Evolutionary conservation across 1,140 invertebrate species (phyloP), one percentile per base, ranked within the genome.

Genomic region (Ceratosolen fusciceps): DNA sequence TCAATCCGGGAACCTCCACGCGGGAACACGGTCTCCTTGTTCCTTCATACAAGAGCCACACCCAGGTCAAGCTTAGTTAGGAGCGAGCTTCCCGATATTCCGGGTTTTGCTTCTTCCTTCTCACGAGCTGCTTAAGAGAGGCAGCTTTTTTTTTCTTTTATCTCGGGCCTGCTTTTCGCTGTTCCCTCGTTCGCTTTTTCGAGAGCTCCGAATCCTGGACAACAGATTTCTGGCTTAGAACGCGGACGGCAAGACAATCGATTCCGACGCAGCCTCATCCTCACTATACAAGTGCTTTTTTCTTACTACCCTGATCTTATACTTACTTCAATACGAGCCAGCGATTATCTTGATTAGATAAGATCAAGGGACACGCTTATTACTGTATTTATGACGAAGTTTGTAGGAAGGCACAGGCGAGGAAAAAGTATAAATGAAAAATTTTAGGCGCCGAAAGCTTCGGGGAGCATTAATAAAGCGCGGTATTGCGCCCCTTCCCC

Each of bases 131-230:
- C 8, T 7, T 47, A 7, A 16, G 54, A 31, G 16, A 37, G 34
- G 31, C 67, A 78, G 76, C 39, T 78, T 37, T 72, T 72, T 52
- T 77, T 14, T n/a, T 56, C 67, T 70, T 67, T 7, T 77, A 77
- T n/a, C 24, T 68, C n/a, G 52, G 58, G 49, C 49, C 39, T 10
- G 43, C 43, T 9, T 52, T 19, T 3, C 49, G 21, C 12, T n/a
- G 49, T 14, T 3, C 49, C 21, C 49, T 52, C 49, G 5, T 7
- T 16, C 43, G 16, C 43, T 47, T 9, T 47, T 47, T 47, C 43
- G 43, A 7, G 43, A 47, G 43, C 43, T 47, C 43, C 8, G 43
- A 47, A 16, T n/a, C n/a, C n/a, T n/a, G n/a, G n/a, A n/a, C n/a
- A n/a, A n/a, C n/a, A n/a, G n/a, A n/a, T n/a, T n/a, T n/a, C n/a